phyloP scores from a whole-genome alignment of 2,888 invertebrate species.

The Adelognathus sp. region DNA sequence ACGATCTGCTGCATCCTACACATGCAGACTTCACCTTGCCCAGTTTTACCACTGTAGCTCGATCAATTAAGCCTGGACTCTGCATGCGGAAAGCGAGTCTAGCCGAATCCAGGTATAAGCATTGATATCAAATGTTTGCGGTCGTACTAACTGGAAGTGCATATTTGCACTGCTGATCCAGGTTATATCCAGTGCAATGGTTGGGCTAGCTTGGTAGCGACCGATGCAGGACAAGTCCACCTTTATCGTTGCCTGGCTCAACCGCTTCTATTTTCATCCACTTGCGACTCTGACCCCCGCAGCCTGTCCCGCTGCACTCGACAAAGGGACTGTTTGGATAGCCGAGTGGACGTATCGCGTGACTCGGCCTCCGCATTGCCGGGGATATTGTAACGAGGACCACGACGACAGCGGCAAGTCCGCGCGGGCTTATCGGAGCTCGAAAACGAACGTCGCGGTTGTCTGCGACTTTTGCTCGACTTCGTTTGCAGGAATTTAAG shows the following conservation, averaged over 20 bases:
- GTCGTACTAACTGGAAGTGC: constrained; percentile 73
- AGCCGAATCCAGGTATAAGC: constrained; percentile 59
- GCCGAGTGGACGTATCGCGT: constrained; percentile 42
- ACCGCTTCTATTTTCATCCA: constrained; percentile 9
- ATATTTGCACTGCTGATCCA: constrained; percentile 75
- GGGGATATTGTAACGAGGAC: constrained; percentile 21
- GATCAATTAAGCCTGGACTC: constrained; percentile 2
- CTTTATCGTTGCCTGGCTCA: not conserved
- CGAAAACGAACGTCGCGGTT: not conserved
- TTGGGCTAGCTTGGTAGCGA: constrained; percentile 29
- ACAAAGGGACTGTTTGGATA: constrained; percentile 34
- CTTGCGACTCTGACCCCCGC: constrained; percentile 13
- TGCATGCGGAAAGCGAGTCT: constrained; percentile 33
- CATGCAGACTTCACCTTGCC: not conserved
- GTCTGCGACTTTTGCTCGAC: not conserved
- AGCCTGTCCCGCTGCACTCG: not conserved
- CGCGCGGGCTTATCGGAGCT: not conserved
- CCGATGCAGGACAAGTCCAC: constrained; percentile 19
- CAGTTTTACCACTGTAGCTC: not conserved
- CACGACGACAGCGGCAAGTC: constrained; percentile 3
- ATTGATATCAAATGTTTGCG: constrained; percentile 74
- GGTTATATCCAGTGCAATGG: constrained; percentile 65
- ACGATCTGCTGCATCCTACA: not conserved
- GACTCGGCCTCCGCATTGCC: constrained; percentile 30
- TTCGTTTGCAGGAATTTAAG: constrained; percentile 21